Evolutionary conservation across 1,140 invertebrate genomes (phyloP), one percentile per base, ranked within the genome.

Genomic region (Polyergus mexicanus): DNA sequence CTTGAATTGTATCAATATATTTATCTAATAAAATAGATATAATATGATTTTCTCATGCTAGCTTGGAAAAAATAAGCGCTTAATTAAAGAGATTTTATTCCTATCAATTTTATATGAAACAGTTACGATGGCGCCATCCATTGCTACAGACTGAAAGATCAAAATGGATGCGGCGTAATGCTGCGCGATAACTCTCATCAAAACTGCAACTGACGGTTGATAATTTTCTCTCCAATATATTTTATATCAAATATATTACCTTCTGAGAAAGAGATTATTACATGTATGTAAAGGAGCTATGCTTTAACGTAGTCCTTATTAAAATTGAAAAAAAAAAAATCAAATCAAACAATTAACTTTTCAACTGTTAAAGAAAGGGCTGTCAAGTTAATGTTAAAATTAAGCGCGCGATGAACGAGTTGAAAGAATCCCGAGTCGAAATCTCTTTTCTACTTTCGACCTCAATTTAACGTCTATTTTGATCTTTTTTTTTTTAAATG

Each of bases 121-220:
- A 38, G 47, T 78, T 16, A 3, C 11, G 3, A 77, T 89, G 76
- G 87, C 87, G 87, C 87, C 88, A 88, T 89, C 84, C 41, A 65
- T 68, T 71, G 77, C 60, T 81, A 32, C 16, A 35, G 11, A 47
- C 7, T 3, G 28, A 28, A 76, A 65, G 38, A 85, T 86, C n/a
- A 56, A 88, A 83, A 86, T 54, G 56, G 51, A 63, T 72, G 68
- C 58, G 28, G 38, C 13, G 44, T 44, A 25, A 66, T 44, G 44
- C 51, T 51, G 35, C 41, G 41, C 10, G 87, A 85, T 81, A 88
- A 88, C 44, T 41, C 4, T 69, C 28, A 41, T 56, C 1, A 56
- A 44, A 38, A n/a, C 28, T 47, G 38, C n/a, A 58, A 19, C 16
- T 32, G 16, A 75, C 25, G 2, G 5, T 35, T 60, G 10, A 56